These are phyloP conservation scores for Colletes gigas DNA, from an alignment of 1,140 invertebrate genomes.

Conservation along the genomic window DNA sequence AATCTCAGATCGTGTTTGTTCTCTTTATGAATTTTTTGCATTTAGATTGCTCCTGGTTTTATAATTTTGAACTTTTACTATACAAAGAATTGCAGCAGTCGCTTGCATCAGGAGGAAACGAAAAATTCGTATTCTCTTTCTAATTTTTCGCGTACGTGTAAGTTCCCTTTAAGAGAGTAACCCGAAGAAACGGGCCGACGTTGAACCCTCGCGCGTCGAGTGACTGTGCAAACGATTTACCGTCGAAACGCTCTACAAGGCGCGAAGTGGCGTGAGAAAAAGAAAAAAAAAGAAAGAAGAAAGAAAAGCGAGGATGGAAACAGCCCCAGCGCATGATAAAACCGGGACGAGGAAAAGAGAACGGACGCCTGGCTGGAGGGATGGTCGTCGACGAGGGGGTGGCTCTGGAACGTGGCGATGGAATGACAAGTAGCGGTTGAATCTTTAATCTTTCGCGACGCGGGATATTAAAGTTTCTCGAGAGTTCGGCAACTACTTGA, in stretches of 20 bases:
- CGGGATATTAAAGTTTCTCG: conserved; percentile 74
- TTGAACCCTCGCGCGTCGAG: conserved; percentile 11
- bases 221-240: conserved; percentile 53
- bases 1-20: no score
- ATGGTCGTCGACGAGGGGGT: not conserved
- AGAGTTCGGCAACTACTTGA: conserved; percentile 69
- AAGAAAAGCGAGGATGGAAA: not conserved
- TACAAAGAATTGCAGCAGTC: no score
- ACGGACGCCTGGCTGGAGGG: not conserved
- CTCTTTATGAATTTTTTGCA: no score
- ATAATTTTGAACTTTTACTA: no score
- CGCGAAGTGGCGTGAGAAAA: not conserved
- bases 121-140: no score
- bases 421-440: conserved; percentile 74
- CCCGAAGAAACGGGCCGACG: not conserved
- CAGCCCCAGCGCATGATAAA: not conserved
- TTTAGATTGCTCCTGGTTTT: no score
- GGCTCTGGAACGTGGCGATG: conserved; percentile 62
- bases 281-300: not conserved
- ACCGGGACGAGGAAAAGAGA: not conserved
- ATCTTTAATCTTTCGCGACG: conserved; percentile 73
- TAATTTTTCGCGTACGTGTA: not conserved
- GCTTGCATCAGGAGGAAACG: no score
- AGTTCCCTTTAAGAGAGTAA: not conserved
- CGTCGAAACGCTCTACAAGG: conserved; percentile 32